phyloP scores from a whole-genome alignment of 2,888 invertebrate genomes.

The Tenthredo mesomela region DNA sequence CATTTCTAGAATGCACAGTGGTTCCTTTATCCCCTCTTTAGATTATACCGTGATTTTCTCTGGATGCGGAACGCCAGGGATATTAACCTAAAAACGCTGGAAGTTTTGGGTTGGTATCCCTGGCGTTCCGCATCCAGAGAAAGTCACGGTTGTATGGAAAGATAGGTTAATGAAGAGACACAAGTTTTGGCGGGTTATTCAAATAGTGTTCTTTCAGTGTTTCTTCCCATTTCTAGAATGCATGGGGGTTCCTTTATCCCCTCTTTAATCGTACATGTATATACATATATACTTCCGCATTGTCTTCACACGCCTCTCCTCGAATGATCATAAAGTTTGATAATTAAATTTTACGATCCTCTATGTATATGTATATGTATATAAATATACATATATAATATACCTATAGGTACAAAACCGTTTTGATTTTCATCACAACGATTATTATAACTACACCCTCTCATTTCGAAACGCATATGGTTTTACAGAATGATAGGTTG shows the following conservation, averaged over 20 bases:
- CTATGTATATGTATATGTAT: neutral
- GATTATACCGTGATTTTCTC: too few relatives aligned
- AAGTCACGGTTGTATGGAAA: neutral
- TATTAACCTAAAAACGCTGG: too few relatives aligned
- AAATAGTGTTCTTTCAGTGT: constrained; percentile 54
- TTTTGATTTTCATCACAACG: constrained; percentile 72
- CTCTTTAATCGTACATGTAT: neutral
- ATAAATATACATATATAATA: neutral
- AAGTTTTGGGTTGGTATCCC: too few relatives aligned
- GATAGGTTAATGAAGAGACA: neutral
- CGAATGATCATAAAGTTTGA: constrained; percentile 75
- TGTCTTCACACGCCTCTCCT: constrained; percentile 65
- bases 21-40: too few relatives aligned
- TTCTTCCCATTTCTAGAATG: neutral
- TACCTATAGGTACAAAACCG: constrained; percentile 52
- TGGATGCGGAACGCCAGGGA: too few relatives aligned
- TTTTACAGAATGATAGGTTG: neutral
- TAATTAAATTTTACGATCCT: constrained; percentile 75
- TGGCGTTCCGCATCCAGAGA: too few relatives aligned
- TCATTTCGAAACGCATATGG: constrained; percentile 72
- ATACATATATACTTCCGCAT: neutral
- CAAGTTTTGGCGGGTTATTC: neutral
- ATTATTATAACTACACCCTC: constrained; percentile 67
- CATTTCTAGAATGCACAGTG: too few relatives aligned
- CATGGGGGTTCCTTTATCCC: neutral